Base-by-base conservation (phyloP, 2,113 vertebrate genomes). In the Haliaeetus leucogaster region DNA sequence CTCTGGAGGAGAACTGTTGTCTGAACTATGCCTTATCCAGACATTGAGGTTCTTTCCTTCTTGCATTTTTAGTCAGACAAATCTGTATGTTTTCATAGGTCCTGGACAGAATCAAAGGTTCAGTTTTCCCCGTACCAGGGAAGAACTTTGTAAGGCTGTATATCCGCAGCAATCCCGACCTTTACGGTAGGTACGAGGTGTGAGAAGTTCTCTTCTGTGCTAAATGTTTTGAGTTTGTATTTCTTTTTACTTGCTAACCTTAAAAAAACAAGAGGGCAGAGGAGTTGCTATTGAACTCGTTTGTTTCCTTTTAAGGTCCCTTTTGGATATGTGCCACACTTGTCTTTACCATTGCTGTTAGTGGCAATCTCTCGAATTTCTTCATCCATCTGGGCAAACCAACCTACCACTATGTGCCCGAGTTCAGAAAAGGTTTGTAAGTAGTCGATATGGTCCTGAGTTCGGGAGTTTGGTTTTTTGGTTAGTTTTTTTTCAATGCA, bases 241-340 rank as follows among this genome's bases (percentile, higher is more conserved):
- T 88, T 38, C 11, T 29, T 94, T 70, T 95, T n/a, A 26, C 10
- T 72, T 83, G 13, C 30, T 83, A 81, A 53, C 16, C 8, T 55
- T 53, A 72, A 52, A 47, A 86, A 70, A 11, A 4, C 11, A 59
- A 38, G 73, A 93, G 40, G 22, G 27, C 13, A 83, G 81, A 86
- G 26, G 27, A 80, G 6, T 2, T 91, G 38, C 30, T 68, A 16
- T 1, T 92, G 73, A 77, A 48, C 43, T 94, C 67, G 48, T 95
- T 58, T 96, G 50, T 96, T 93, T 93, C 50, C 32, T 85, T 96
- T 94, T 63, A 85, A 99, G 99, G 99, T 93, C 99, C 99, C 9
- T 99, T 99, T 90, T 99, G 99, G 99, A 99, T 99, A 96, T 99
- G 99, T 95, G 99, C 99, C 86, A 99, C 99, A 0, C 97, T 99